Evolutionary conservation across 2,113 vertebrate species (phyloP), one percentile per base, ranked within the genome.

Genomic region (Lepisosteus osseus): DNA sequence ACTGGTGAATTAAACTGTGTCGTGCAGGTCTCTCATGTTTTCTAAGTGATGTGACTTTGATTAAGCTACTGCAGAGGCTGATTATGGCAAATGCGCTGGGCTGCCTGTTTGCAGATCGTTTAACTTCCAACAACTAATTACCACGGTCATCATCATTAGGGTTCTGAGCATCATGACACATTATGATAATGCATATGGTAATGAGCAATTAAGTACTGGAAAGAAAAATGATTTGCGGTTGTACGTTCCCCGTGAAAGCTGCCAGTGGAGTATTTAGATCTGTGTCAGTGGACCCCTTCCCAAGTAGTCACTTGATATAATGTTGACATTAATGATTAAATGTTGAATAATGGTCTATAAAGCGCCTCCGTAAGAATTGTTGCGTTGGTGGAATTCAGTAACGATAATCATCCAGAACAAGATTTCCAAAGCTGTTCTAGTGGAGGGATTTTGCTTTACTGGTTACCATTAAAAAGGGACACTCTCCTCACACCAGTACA

Each of bases 91-190:
- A 44, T 45, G 56, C 56, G n/a, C 56, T 11, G 3, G 15, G 65
- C 51, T 15, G 45, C 72, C 45, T 40, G 41, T 15, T 64, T 17
- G 66, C n/a, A 4, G 72, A 63, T 67, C 54, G 67, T 74, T 74
- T 62, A 64, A 67, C 72, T 74, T 68, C 57, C 47, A 68, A 43
- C 67, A 69, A 63, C 67, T 74, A 74, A 74, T 68, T 68, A 68
- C 44, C 44, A 59, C 65, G 44, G 56, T 73, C 44, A 62, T 73
- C 66, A 62, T 74, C 72, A 69, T 74, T 74, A 74, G 45, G 45
- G 51, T 40, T 44, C 66, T 12, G 13, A n/a, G 67, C 61, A 63
- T 67, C 40, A 47, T 74, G 67, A 69, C 72, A 69, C 72, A 74
- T 74, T 69, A 74, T 65, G 57, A 74, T 74, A 69, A 74, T 74